phyloP scores from a whole-genome alignment of 2,797 vertebrate genomes.

The Thripadectes ignobilis region DNA sequence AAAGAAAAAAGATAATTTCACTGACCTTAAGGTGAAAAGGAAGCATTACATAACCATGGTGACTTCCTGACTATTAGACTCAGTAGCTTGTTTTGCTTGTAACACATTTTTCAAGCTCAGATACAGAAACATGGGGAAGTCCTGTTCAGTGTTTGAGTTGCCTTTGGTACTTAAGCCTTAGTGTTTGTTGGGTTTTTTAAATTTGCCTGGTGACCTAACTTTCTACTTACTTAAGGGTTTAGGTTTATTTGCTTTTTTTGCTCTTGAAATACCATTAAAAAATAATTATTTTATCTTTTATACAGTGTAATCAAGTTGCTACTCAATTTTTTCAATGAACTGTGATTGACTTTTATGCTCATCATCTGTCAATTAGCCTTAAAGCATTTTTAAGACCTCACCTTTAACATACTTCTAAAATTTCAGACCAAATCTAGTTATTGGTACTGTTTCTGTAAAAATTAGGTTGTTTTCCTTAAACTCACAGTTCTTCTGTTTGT shows the following conservation, averaged over 20 bases:
- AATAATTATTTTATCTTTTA: neutral
- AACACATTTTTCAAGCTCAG: neutral
- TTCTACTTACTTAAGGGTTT: neutral
- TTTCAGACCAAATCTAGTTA: neutral
- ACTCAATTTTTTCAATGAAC: neutral
- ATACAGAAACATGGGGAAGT: neutral
- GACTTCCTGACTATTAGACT: neutral
- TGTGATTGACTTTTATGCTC: neutral
- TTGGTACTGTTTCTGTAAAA: neutral
- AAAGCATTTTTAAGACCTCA: neutral
- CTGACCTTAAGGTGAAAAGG: neutral
- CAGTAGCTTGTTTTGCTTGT: neutral
- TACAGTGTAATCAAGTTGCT: neutral
- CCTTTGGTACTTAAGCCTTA: neutral
- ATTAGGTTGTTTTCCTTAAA: neutral
- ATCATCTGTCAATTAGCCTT: neutral
- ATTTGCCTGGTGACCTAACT: neutral
- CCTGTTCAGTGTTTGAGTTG: neutral
- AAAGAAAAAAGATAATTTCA: neutral
- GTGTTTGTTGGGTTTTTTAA: neutral
- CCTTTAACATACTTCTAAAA: neutral
- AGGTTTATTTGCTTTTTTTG: neutral
- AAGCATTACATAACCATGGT: neutral
- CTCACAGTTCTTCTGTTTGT: neutral
- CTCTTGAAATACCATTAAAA: neutral